These are phyloP conservation scores for Craseonycteris thonglongyai DNA, from an alignment of 2,113 vertebrate species.

Conservation along the genomic window DNA sequence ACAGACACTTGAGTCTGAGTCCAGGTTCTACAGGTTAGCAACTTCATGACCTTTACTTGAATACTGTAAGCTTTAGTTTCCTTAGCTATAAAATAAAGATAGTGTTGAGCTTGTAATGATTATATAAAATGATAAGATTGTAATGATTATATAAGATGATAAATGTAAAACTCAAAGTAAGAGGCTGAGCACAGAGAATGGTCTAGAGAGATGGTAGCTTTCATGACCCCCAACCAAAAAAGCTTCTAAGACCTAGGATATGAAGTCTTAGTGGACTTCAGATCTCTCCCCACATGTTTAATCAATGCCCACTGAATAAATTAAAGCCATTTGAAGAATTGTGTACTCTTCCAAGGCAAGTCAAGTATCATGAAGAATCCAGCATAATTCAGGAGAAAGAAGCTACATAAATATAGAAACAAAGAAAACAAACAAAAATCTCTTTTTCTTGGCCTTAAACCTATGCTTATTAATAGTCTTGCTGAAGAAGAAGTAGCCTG, in stretches of 20 bases:
- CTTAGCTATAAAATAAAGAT: neutral
- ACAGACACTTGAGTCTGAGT: neutral
- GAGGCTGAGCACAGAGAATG: neutral
- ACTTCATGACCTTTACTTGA: neutral
- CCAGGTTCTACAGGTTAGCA: neutral
- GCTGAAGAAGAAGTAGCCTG: neutral
- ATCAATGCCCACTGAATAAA: neutral
- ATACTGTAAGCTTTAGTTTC: neutral
- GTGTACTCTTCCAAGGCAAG: neutral
- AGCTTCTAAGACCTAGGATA: neutral
- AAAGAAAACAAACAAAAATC: neutral
- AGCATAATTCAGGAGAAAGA: neutral
- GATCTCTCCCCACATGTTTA: neutral
- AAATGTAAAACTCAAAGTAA: neutral
- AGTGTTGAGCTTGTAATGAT: neutral
- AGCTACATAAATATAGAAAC: neutral
- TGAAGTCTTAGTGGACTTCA: neutral
- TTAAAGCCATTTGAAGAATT: neutral
- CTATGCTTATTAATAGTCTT: neutral
- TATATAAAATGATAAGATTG: neutral
- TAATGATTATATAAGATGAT: neutral
- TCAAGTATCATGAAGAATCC: neutral
- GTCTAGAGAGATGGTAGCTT: neutral
- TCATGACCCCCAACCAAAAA: too few relatives aligned
- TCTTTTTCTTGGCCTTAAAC: neutral